Base-by-base conservation (phyloP, 2,113 vertebrate genomes). In the Theropithecus gelada region DNA sequence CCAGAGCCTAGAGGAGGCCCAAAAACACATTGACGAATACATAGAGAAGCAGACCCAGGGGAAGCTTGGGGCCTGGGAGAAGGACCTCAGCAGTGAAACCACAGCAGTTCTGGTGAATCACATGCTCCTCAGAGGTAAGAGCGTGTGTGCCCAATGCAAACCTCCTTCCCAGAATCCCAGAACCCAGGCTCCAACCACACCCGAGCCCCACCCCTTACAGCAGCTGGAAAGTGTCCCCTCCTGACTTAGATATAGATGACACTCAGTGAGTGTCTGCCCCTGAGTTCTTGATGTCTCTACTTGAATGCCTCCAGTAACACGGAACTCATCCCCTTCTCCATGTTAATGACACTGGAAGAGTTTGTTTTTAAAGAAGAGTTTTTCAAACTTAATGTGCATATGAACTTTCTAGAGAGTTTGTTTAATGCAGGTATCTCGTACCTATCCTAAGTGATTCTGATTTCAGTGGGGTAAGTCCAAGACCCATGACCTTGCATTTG, bases 31-130 rank as follows among this genome's bases (percentile, higher is more conserved):
- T 81, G 99, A 98, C 48, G 50, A 93, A 16, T 97, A 97, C 17
- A 96, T 99, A 32, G 98, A 99, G 6, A 93, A 88, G 70, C 98
- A 99, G 98, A 99, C 98, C 2, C 25, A 93, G 0, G 98, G 98
- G 92, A 99, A 98, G 84, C 98, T 99, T 70, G 98, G 98, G 5
- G 93, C 99, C 59, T 96, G 98, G 96, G 93, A 99, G 81, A 94
- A 98, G 82, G 96, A 98, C 2, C 88, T 99, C 35, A 66, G 98
- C 64, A 8, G 94, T n/a, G 83, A 93, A 1, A 98, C 93, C 17
- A 50, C 98, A 61, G 98, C 99, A 97, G 97, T 99, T 96, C 98
- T 99, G 8, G 96, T 99, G 82, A 99, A 98, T 95, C 99, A 98
- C 2, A 96, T 99, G 92, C 99, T 98, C 94, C 99, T 99, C 93